Conservation (phyloP, 2,888 invertebrate species). For the Hylaea fasciaria region DNA sequence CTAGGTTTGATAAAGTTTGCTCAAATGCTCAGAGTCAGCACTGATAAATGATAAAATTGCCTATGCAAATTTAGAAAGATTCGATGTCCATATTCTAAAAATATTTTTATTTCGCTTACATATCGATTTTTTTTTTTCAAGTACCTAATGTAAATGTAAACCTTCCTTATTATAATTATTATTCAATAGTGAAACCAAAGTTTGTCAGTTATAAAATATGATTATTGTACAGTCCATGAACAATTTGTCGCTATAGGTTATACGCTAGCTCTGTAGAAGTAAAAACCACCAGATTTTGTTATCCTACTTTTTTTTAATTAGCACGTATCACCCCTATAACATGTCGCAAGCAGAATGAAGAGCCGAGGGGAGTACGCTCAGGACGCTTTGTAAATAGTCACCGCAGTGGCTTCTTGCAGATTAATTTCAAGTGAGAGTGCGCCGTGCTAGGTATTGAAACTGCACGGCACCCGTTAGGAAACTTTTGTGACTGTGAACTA, state of each 20-base stretch:
- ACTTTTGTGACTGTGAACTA: constrained; percentile 8
- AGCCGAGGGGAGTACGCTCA: constrained; percentile 62
- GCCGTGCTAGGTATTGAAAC: constrained; percentile 56
- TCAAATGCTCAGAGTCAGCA: background rate
- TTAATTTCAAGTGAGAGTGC: constrained; percentile 79
- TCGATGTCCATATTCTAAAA: too few species aligned
- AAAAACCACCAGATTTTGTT: too few species aligned
- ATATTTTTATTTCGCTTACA: too few species aligned
- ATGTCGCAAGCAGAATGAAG: constrained; percentile 66
- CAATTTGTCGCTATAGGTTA: too few species aligned
- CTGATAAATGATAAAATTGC: background rate
- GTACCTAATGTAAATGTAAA: too few species aligned
- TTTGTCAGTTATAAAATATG: too few species aligned
- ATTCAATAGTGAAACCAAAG: too few species aligned
- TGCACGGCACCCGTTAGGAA: constrained; percentile 19
- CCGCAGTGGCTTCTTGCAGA: constrained; percentile 78
- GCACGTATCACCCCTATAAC: constrained; percentile 57
- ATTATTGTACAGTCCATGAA: too few species aligned
- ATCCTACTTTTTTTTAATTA: background rate
- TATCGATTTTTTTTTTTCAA: too few species aligned
- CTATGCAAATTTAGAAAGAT: background rate
- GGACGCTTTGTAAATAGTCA: constrained; percentile 78
- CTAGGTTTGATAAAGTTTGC: background rate
- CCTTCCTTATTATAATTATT: too few species aligned
- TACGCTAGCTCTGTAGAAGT: too few species aligned